Evolutionary conservation across 2,888 invertebrate species (phyloP), one percentile per base, ranked within the genome.

Genomic region (Ochlodes sylvanus): DNA sequence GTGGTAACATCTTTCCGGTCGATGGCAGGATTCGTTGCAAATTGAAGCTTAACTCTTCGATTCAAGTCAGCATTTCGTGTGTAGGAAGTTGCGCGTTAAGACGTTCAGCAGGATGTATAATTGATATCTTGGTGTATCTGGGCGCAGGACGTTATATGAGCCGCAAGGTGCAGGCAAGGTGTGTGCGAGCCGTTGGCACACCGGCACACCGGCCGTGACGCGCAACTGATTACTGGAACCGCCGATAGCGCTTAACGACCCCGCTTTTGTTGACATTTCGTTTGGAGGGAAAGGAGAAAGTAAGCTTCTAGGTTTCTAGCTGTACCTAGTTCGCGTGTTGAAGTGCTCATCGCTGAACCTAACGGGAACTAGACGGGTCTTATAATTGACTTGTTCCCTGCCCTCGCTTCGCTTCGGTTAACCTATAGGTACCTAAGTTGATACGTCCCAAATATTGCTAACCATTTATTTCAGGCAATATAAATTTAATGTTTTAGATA

Each of bases 161-260:
- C 84, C 89, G 92, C 93, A 92, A 93, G 93, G 93, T 93, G 90
- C 76, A 65, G 75, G 91, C 93, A 93, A 93, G 92, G 93, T 92
- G 92, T 80, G 71, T 79, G 72, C 73, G 76, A 90, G 88, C 92
- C 90, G 92, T 92, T 92, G 90, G 38, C 38, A 38, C 38, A 38
- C 38, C 75, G 78, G 79, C 76, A 71, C 71, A 73, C 65, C 58
- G 71, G 72, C 69, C 82, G 84, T 82, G 84, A 85, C 86, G 82
- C 76, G 77, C 80, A 87, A 87, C 87, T 90, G 92, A 90, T 91
- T 90, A 90, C 83, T 84, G 82, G 76, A 82, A 83, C 82, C 79
- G 56, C 70, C 69, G 64, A 71, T 61, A 52, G 61, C 56, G 65
- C 54, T 42, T 67, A 67, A 67, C 61, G 58, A 65, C 58, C 52